Base-by-base conservation (phyloP, 1,140 invertebrate species). In the Lasioglossum albipes region DNA sequence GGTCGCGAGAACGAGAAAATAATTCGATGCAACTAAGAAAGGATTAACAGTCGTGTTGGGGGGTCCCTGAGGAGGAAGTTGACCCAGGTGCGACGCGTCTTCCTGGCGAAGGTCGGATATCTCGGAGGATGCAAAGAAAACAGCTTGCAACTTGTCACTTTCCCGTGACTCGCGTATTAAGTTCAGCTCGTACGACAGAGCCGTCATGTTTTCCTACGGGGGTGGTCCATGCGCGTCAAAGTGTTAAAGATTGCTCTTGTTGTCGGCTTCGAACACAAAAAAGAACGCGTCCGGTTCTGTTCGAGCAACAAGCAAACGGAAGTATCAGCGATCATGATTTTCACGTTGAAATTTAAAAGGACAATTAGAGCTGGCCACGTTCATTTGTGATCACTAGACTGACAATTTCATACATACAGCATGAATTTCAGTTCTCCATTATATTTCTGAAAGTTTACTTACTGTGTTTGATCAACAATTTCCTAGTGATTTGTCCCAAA, bases 31-130 rank as follows among this genome's bases (percentile, higher is more conserved):
- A 27, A 82, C 49, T 57, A n/a, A 65, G 54, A 83, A 87, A 85
- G 87, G 86, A 88, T 91, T 89, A 69, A 65, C 20, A 13, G 62
- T 74, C 87, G 64, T 75, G 77, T 86, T 89, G 91, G 89, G 90
- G 82, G 91, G 90, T 88, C 90, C 59, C 42, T 49, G 74, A 72
- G 75, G 82, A 92, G 92, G 92, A 92, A 93, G 92, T 93, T 93
- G 92, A 91, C 87, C 90, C 92, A 93, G 92, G 91, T 93, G 92
- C 83, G 73, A 81, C 69, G 70, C 75, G 70, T 92, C 90, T 83
- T 62, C n/a, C 64, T n/a, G 67, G 71, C 61, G 61, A 74, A 86
- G 74, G 84, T 75, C 81, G 87, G 84, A 87, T 86, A 81, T 89
- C 89, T 75, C 84, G 84, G 88, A 67, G 85, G 79, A 79, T 83